Percentiles rank a stretch among this genome's conserved stretches.
Conservation (phyloP, 2,888 invertebrate genomes). For the Lottia scabra region DNA sequence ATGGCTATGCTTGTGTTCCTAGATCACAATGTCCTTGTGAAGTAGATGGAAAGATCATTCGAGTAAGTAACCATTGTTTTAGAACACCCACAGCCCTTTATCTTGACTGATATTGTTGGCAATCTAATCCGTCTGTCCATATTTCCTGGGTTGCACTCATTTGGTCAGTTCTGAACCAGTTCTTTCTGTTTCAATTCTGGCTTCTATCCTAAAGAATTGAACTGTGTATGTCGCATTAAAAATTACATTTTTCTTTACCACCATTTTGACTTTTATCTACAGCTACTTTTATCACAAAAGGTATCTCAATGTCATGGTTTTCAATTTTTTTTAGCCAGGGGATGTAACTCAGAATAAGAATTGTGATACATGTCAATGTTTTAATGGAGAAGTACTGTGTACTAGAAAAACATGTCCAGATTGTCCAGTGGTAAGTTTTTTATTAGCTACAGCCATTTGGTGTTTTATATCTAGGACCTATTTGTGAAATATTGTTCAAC, state of each 20-base stretch:
- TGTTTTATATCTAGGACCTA: too few species aligned
- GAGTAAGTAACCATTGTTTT: slow-evolving; percentile 31
- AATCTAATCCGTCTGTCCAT: not conserved
- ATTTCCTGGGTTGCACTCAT: too few species aligned
- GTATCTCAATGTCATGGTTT: too few species aligned
- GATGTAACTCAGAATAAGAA: slow-evolving; percentile 75
- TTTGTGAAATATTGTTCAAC: too few species aligned
- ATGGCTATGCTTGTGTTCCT: slow-evolving; percentile 80
- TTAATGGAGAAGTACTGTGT: slow-evolving; percentile 78
- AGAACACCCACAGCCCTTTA: not conserved
- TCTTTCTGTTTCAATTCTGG: too few species aligned
- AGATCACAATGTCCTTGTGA: slow-evolving; percentile 83
- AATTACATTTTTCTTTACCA: too few species aligned
- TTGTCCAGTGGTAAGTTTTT: slow-evolving; percentile 71
- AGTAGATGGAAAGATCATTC: slow-evolving; percentile 51
- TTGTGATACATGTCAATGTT: slow-evolving; percentile 85
- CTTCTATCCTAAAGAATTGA: too few species aligned
- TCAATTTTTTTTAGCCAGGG: slow-evolving; percentile 43
- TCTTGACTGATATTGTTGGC: slow-evolving; percentile 11
- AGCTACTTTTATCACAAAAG: too few species aligned
- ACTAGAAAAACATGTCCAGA: slow-evolving; percentile 76
- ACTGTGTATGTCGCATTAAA: too few species aligned
- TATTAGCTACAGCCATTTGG: not conserved
- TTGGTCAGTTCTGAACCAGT: too few species aligned
- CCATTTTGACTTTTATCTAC: too few species aligned